Evolutionary conservation across 1,140 invertebrate genomes (phyloP).

Genomic region (Trissolcus basalis): DNA sequence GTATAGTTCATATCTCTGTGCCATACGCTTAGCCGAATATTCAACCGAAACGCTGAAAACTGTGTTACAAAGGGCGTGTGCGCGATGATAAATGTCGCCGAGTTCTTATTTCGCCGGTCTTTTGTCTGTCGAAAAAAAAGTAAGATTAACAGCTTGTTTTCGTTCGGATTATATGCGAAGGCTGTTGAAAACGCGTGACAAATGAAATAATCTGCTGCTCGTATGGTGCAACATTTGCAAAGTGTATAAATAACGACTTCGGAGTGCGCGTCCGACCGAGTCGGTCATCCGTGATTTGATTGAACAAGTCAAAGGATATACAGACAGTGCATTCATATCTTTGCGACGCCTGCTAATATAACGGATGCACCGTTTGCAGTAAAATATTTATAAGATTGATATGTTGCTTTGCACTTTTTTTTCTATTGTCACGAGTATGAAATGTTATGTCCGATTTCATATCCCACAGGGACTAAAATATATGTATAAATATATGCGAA

Average conservation of each 20-base stretch:
- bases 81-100: constrained; percentile 8
- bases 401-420: too few relatives aligned
- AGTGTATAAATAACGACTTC: constrained; percentile 29
- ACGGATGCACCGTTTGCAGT: constrained; percentile 44
- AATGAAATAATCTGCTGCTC: constrained; percentile 26
- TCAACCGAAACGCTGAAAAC: constrained; percentile 16
- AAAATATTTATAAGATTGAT: too few relatives aligned
- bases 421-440: too few relatives aligned
- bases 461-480: too few relatives aligned
- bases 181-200: constrained; percentile 13
- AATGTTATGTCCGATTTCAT: too few relatives aligned
- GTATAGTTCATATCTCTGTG: constrained; percentile 6
- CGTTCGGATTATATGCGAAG: constrained; percentile 3
- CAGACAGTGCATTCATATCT: constrained; percentile 30
- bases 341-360: constrained; percentile 19
- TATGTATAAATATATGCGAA: too few relatives aligned
- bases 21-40: constrained; percentile 21
- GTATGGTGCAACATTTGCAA: constrained; percentile 17
- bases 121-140: constrained; percentile 8
- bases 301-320: constrained; percentile 46
- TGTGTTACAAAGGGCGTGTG: constrained; percentile 5
- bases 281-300: constrained; percentile 46
- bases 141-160: constrained; percentile 17
- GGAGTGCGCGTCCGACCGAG: constrained; percentile 12
- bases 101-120: constrained; percentile 13